These are phyloP conservation scores for Aphelenchoides avenae DNA, from an alignment of 1,140 invertebrate genomes.

Conservation along the genomic window DNA sequence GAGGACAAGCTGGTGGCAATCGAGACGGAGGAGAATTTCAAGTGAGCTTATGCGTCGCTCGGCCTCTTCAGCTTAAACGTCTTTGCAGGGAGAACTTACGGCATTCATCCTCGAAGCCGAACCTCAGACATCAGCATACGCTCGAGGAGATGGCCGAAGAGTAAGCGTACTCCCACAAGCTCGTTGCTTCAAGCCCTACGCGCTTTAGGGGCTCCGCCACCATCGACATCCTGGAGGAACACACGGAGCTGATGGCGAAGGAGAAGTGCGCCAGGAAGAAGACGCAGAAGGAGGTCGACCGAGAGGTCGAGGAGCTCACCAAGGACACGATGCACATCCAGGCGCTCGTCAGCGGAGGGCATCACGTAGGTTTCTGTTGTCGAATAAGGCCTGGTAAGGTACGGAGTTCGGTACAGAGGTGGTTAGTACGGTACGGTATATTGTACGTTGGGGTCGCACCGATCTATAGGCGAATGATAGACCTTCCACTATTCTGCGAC, in stretches of 20 bases:
- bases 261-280: constrained; percentile 7
- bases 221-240: constrained; percentile 44
- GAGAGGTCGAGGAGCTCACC: constrained; percentile 38
- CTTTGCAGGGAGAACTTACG: constrained; percentile 32
- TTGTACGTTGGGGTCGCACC: too few relatives aligned
- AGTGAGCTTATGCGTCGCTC: constrained; percentile 18
- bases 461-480: too few relatives aligned
- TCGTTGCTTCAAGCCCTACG: neutral
- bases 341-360: constrained; percentile 28
- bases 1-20: constrained; percentile 38
- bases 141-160: constrained; percentile 37
- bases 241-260: constrained; percentile 14
- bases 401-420: too few relatives aligned
- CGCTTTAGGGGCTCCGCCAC: constrained; percentile 35
- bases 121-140: constrained; percentile 21
- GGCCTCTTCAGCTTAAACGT: neutral
- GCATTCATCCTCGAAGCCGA: constrained; percentile 16
- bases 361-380: constrained; percentile 5
- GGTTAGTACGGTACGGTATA: too few relatives aligned
- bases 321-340: constrained; percentile 40
- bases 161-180: constrained; percentile 3
- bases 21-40: constrained; percentile 42
- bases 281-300: constrained; percentile 18
- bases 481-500: too few relatives aligned
- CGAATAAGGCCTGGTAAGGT: neutral